These are phyloP conservation scores for Haliaeetus leucogaster DNA, from an alignment of 2,113 vertebrate genomes.

Conservation along the genomic window DNA sequence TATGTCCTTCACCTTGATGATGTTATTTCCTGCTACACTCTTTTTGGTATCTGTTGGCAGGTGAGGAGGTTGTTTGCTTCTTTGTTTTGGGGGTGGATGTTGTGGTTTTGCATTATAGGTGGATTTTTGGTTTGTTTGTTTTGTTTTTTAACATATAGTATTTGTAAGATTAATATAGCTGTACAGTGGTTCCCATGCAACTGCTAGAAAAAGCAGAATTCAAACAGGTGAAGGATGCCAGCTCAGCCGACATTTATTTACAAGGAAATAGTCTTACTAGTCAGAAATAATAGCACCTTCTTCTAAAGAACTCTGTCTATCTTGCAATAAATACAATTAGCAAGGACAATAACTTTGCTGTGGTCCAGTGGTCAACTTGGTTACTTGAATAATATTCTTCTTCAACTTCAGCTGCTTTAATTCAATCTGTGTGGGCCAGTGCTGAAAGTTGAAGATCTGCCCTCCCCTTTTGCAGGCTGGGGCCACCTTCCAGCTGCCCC, in stretches of 20 bases:
- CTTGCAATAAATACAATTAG: neutral
- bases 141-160: neutral
- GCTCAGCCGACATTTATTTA: neutral
- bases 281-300: neutral
- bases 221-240: neutral
- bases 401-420: neutral
- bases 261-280: neutral
- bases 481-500: neutral
- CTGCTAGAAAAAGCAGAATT: neutral
- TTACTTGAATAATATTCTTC: neutral
- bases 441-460: neutral
- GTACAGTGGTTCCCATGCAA: neutral
- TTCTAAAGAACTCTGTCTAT: neutral
- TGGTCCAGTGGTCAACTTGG: neutral
- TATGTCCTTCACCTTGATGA: neutral
- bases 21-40: neutral
- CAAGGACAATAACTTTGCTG: neutral
- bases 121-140: no score
- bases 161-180: neutral
- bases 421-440: neutral
- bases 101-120: neutral
- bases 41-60: neutral
- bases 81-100: neutral
- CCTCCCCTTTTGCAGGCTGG: neutral
- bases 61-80: neutral